These are phyloP conservation scores for Syrphus vitripennis DNA, from an alignment of 2,888 invertebrate species.

Conservation along the genomic window DNA sequence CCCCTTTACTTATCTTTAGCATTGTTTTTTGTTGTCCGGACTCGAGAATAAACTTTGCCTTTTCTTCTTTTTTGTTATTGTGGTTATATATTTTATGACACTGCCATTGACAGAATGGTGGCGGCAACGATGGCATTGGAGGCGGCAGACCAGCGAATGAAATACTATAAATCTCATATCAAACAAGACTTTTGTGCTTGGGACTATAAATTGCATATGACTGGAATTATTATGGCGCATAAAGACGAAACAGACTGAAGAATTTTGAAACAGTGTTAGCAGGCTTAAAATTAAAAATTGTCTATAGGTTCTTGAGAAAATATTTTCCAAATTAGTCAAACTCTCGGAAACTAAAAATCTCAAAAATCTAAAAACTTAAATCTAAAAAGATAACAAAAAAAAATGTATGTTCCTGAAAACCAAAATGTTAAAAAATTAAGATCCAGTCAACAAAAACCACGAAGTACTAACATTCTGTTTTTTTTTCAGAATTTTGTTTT, in stretches of 20 bases:
- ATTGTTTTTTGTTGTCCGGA: too few species aligned
- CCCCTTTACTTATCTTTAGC: too few species aligned
- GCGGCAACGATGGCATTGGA: neutral
- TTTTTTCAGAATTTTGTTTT: too few species aligned
- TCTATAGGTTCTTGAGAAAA: too few species aligned
- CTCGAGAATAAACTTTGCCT: neutral
- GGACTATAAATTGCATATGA: slow-evolving; percentile 25
- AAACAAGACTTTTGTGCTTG: slow-evolving; percentile 8
- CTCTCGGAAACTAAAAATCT: too few species aligned
- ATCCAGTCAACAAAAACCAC: too few species aligned
- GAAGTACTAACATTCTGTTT: too few species aligned
- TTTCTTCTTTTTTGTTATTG: neutral
- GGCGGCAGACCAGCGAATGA: slow-evolving; percentile 14
- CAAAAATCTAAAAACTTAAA: too few species aligned
- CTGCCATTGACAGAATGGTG: slow-evolving; percentile 11
- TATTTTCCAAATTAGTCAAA: too few species aligned
- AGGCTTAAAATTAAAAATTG: neutral
- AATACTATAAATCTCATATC: slow-evolving; percentile 28
- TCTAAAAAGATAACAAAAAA: too few species aligned
- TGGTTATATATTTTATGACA: slow-evolving; percentile 1
- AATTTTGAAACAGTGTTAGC: neutral
- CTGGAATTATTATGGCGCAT: slow-evolving; percentile 16
- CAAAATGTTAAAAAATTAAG: too few species aligned
- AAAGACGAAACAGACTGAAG: neutral
- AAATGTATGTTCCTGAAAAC: too few species aligned